Evolutionary conservation across 2,113 vertebrate genomes (phyloP), one percentile per base, ranked within the genome.

Genomic region (Clinocottus analis): DNA sequence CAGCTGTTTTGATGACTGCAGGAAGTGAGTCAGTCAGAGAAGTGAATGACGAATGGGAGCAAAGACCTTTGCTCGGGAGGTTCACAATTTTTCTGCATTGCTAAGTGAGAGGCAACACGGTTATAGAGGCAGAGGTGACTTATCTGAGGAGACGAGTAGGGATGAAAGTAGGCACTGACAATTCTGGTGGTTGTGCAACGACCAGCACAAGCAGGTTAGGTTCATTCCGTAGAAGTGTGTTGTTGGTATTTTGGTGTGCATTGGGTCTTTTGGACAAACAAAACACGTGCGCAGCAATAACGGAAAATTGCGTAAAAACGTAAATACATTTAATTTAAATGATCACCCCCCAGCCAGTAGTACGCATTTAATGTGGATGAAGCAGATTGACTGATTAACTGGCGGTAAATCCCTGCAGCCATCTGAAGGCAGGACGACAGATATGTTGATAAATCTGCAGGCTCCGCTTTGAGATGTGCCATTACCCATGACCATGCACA

Each of bases 401-500:
- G 9, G 33, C 51, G 31, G 65, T 76, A 59, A 45, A 66, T 23
- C 25, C 37, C 6, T 1, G 13, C 35, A 43, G 62, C 7, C 47
- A 43, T n/a, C 47, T 41, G 35, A 75, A 43, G 49, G 55, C 25
- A 58, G 37, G n/a, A 29, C 33, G 49, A 66, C 62, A 58, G 21
- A 27, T 74, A 74, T 27, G 62, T 19, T 65, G 60, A 64, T 55
- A 14, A 55, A 41, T 65, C 49, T 64, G 47, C 69, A 45, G 69
- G 19, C 69, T 59, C 37, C 2, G 12, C 55, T 60, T 31, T 33
- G 39, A 75, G 49, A 58, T 25, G 14, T 35, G 73, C 35, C 47
- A 43, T 53, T 23, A 59, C 31, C 9, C 49, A 65, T 4, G 37
- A 16, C 33, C n/a, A 21, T 53, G 25, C 43, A 7, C 33, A 0